Evolutionary conservation across 2,113 vertebrate species (phyloP), one percentile per base, ranked within the genome.

Genomic region (Callopanchax toddi): DNA sequence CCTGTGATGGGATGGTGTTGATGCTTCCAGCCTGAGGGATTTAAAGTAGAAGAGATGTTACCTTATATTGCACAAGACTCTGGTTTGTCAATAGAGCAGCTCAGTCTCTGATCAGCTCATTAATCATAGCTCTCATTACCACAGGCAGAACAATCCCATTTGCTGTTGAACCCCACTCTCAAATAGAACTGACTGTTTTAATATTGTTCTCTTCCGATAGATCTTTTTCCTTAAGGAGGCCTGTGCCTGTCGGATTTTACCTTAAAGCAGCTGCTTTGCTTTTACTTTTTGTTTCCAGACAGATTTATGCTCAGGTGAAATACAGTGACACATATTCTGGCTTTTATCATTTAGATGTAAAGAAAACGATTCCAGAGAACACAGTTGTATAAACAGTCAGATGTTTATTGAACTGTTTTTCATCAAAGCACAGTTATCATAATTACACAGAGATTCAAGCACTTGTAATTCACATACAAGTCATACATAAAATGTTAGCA

Each of bases 331-430:
- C 29, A 32, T 42, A 6, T 42, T 1, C 8, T 58, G 15, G 29
- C 25, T 16, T 2, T 23, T 4, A 23, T 51, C n/a, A 42, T 15
- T 45, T 18, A 18, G 43, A 18, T 23, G 8, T 10, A 42, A 50
- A 42, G 11, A 20, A 45, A 23, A 54, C 1, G 0, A 44, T 36
- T 34, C 26, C 77, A 81, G 11, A 75, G 22, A 76, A 18, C 48
- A 64, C 37, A 26, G 26, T 69, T 39, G 42, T 84, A 75, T 78
- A 79, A 87, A 89, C 80, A 86, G 63, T 77, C 68, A 83, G 79
- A 75, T 88, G 84, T 91, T 92, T 92, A 90, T 92, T 92, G 74
- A 74, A 77, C 77, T 87, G 74, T 80, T 62, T n/a, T 79, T 82
- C 34, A 16, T 78, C 79, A 77, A 61, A 66, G 69, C 82, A 83